A percentile compares a stretch with the other conserved stretches of the same genome.
Evolutionary conservation across 2,888 invertebrate species (phyloP).

Genomic region (Theristus sp.): DNA sequence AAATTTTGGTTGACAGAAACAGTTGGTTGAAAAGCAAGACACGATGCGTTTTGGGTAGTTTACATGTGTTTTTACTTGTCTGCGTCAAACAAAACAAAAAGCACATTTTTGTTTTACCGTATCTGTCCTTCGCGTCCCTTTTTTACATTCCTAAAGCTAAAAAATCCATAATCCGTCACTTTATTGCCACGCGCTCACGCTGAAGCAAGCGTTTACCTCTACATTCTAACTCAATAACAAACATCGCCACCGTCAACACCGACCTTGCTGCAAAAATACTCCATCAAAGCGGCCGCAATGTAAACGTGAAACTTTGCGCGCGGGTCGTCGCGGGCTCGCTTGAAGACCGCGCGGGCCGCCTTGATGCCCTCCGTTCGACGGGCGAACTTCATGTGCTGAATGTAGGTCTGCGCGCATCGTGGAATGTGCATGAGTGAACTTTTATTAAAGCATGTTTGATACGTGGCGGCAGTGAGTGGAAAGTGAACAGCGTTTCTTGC

Average conservation of each 20-base stretch:
- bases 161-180: no score
- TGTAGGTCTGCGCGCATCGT: constrained; percentile 52
- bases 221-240: no score
- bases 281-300: constrained; percentile 91
- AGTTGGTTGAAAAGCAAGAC: constrained; percentile 21
- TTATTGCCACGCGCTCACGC: no score
- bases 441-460: no score
- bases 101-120: no score
- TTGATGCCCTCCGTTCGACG: constrained; percentile 92
- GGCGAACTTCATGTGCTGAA: constrained; percentile 98
- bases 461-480: no score
- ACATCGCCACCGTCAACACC: no score
- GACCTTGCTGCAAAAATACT: constrained; percentile 87
- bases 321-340: constrained; percentile 74
- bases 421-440: background rate
- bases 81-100: no score
- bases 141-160: no score
- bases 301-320: constrained; percentile 72
- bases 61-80: background rate
- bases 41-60: constrained; percentile 15
- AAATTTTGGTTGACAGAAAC: no score
- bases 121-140: no score
- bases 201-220: no score
- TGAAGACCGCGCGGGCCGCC: constrained; percentile 80
- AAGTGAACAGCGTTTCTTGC: background rate